Conservation (phyloP, 2,113 vertebrate genomes). For the Heptranchias perlo region DNA sequence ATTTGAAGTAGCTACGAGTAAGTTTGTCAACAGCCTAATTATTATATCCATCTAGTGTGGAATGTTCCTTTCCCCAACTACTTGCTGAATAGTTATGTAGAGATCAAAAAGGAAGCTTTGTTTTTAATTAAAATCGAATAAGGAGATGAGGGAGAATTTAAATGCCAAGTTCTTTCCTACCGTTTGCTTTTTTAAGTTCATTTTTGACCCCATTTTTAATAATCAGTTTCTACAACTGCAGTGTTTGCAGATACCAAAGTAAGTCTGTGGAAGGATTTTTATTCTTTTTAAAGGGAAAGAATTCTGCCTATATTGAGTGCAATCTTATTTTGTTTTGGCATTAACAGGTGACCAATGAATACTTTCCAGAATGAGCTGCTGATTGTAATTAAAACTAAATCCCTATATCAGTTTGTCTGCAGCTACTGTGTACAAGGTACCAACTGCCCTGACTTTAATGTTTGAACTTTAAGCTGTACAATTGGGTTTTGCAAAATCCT, state of each 20-base stretch:
- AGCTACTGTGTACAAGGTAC: background rate
- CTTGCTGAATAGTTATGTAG: background rate
- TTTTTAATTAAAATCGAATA: background rate
- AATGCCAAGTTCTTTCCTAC: background rate
- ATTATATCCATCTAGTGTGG: background rate
- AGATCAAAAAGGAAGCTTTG: background rate
- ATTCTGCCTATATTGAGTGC: background rate
- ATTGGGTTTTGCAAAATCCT: background rate
- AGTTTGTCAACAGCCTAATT: background rate
- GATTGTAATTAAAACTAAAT: background rate
- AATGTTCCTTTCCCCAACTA: background rate
- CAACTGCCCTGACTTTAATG: background rate
- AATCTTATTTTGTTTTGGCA: background rate
- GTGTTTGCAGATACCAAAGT: background rate
- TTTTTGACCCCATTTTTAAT: background rate
- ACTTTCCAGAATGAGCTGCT: background rate
- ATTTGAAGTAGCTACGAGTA: background rate
- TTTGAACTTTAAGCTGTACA: background rate
- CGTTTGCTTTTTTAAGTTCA: background rate
- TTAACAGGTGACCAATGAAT: background rate
- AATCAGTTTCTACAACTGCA: background rate
- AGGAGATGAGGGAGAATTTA: background rate
- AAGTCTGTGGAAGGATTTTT: background rate
- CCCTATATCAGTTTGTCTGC: background rate
- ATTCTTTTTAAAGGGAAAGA: background rate